Conservation (phyloP, 2,113 vertebrate genomes). For the Etia nguti region DNA sequence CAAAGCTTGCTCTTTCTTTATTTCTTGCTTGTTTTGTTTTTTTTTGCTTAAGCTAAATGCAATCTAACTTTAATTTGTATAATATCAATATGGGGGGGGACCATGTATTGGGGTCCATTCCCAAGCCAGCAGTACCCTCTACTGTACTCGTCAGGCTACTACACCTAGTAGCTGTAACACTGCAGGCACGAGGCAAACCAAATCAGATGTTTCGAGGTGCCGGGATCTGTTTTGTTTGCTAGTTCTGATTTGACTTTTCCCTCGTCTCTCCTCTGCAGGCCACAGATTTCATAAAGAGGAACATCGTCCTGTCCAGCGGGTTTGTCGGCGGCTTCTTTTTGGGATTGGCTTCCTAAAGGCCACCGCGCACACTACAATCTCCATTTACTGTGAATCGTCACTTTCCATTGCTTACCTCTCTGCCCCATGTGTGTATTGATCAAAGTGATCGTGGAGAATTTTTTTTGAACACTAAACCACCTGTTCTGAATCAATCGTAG, state of each 20-base stretch:
- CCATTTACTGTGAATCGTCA: constrained; percentile 33
- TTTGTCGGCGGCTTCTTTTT: constrained; percentile 96
- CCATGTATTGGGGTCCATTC: background rate
- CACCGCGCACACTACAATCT: background rate
- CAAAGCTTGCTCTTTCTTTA: constrained; percentile 4
- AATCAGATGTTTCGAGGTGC: background rate
- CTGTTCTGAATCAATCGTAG: background rate
- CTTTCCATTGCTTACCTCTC: constrained; percentile 8
- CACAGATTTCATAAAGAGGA: constrained; percentile 95
- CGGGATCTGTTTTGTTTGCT: background rate
- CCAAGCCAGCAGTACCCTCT: constrained; percentile 29
- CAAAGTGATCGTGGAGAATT: background rate
- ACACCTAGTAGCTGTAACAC: background rate
- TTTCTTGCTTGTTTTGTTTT: background rate
- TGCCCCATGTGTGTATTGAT: background rate
- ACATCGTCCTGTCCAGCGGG: constrained; percentile 93
- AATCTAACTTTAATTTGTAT: background rate
- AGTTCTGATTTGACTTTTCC: background rate
- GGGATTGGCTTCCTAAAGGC: constrained; percentile 86
- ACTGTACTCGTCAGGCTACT: background rate
- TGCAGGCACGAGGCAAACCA: background rate
- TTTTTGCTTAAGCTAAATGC: background rate
- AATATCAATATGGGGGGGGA: background rate
- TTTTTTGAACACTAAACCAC: background rate
- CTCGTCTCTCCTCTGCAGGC: constrained; percentile 70